These are phyloP conservation scores for Thecophora atra DNA, from an alignment of 2,888 invertebrate species.

Conservation along the genomic window DNA sequence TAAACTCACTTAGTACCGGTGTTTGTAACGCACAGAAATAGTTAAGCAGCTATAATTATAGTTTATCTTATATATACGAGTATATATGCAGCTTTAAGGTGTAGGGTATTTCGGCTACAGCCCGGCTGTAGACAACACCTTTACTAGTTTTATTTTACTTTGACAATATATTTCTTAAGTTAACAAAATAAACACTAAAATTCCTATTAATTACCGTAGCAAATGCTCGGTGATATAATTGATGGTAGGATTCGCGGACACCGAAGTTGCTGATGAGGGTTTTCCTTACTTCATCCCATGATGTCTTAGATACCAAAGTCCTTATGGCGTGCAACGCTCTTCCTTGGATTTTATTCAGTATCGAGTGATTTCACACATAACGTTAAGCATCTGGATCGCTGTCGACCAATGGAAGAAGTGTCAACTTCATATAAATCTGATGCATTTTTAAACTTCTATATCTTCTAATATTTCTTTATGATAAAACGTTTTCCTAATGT, in stretches of 20 bases:
- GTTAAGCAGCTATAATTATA: no score
- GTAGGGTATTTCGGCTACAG: no score
- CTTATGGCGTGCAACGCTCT: conserved; percentile 4
- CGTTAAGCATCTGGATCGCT: conserved; percentile 8
- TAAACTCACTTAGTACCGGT: no score
- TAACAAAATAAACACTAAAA: conserved; percentile 37
- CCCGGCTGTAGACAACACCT: no score
- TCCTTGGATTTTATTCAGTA: not conserved
- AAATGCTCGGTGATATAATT: conserved; percentile 4
- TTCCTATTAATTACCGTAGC: conserved; percentile 36
- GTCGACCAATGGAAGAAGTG: conserved; percentile 2
- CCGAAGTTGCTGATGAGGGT: conserved; percentile 11
- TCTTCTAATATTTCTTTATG: not conserved
- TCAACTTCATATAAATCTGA: not conserved
- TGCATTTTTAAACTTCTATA: not conserved
- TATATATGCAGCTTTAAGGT: no score
- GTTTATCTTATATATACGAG: no score
- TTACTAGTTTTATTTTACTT: conserved; percentile 38
- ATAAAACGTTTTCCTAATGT: no score
- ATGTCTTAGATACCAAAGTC: not conserved
- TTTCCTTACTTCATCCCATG: not conserved
- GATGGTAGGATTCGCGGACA: not conserved
- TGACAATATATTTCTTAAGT: conserved; percentile 43
- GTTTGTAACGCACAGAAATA: no score
- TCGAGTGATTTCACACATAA: not conserved